A percentile compares a stretch with the other conserved stretches of the same genome.
These are phyloP conservation scores for Urophycis tenuis DNA, from an alignment of 2,797 vertebrate genomes.

Conservation along the genomic window DNA sequence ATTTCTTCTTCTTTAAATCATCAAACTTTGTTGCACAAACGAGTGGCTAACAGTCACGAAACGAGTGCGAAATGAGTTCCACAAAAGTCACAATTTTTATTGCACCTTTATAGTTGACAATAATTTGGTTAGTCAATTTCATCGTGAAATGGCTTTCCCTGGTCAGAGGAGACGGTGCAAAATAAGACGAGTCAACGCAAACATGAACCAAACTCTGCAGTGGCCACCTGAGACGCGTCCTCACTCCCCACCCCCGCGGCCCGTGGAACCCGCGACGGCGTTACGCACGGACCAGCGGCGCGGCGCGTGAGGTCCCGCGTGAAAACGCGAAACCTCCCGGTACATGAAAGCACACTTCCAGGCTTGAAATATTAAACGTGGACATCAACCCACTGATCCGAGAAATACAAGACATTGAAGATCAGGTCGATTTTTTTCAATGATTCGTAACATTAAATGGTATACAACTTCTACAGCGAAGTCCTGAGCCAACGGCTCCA, in stretches of 20 bases:
- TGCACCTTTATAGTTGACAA: slow-evolving; percentile 69
- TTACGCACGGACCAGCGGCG: no score
- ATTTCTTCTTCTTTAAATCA: no score
- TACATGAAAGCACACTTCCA: slow-evolving; percentile 43
- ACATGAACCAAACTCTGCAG: slow-evolving; percentile 45
- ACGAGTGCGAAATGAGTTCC: slow-evolving; percentile 26
- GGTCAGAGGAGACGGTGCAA: slow-evolving; percentile 67
- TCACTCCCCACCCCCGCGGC: slow-evolving; percentile 7
- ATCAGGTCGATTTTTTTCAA: slow-evolving; percentile 54
- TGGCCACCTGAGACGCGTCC: no score
- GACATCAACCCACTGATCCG: slow-evolving; percentile 55
- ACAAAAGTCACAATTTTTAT: slow-evolving; percentile 79
- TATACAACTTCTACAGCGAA: slow-evolving; percentile 58
- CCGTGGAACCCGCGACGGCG: no score
- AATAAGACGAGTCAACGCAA: slow-evolving; percentile 61
- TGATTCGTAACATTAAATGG: slow-evolving; percentile 61
- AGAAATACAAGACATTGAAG: slow-evolving; percentile 66
- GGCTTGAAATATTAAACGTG: slow-evolving; percentile 54
- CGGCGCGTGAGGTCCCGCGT: slow-evolving; percentile 41
- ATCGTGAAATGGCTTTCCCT: slow-evolving; percentile 66
- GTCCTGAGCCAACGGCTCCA: slow-evolving; percentile 72
- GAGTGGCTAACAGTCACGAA: not conserved
- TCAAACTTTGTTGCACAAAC: not conserved
- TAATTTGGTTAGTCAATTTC: slow-evolving; percentile 60
- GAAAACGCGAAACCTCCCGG: slow-evolving; percentile 26